phyloP scores from a whole-genome alignment of 2,113 vertebrate species.

The crab-eating macaque (Macaca fascicularis) region DNA sequence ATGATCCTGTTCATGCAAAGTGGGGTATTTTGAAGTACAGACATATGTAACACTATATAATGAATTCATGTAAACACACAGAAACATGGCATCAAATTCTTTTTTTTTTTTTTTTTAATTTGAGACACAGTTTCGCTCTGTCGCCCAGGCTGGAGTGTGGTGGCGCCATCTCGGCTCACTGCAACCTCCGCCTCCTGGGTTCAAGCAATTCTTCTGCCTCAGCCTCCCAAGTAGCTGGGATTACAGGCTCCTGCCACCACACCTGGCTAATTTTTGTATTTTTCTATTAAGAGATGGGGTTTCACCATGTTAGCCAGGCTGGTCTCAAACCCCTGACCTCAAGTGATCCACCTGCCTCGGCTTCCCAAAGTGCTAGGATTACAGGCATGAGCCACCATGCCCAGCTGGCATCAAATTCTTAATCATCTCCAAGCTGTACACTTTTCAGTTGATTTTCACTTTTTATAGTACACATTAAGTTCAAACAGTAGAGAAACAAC shows the following conservation, averaged over 20 bases:
- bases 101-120: background rate
- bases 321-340: background rate
- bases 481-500: background rate
- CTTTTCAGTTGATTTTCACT: background rate
- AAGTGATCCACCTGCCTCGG: background rate
- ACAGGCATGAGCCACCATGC: fast-evolving
- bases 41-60: background rate
- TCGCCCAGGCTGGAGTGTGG: background rate
- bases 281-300: background rate
- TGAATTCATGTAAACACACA: background rate
- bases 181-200: background rate
- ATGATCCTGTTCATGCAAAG: too few species aligned
- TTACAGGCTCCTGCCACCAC: background rate
- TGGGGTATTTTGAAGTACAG: background rate
- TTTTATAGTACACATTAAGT: background rate
- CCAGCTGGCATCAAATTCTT: too few species aligned
- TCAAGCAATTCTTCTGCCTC: background rate
- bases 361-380: background rate
- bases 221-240: background rate
- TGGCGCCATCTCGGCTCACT: background rate
- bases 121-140: background rate
- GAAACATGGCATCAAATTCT: too few species aligned
- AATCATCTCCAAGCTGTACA: background rate
- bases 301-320: background rate
- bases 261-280: background rate